Evolutionary conservation across 53 echinoderm and acorn worm species (phyloP), one percentile per base, ranked within the genome.

Genomic region (Antedon mediterranea): DNA sequence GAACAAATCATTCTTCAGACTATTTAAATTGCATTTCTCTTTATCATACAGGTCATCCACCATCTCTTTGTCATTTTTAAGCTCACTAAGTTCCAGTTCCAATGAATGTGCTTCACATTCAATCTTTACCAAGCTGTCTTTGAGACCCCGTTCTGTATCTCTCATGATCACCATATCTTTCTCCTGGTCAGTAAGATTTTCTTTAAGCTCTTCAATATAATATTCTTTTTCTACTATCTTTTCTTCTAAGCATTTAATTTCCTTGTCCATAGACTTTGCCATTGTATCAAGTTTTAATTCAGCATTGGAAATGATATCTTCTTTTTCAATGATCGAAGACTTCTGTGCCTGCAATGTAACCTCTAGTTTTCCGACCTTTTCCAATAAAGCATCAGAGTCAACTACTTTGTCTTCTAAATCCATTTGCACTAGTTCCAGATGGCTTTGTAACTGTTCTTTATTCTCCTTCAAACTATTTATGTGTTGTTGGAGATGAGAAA

Each of bases 401-500:
- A 71, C 81, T 34, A 88, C 93, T 71, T 89, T 93, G 73, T 93
- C 89, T 72, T 89, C 93, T 13, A 93, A 80, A 76, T 88, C 93
- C 89, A 90, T 93, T 79, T 93, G 84, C 32, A 93, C 79, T 26
- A 90, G 77, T 28, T 93, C 93, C 32, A 90, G 76, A 28, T 81
- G 85, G 71, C 88, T 82, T 71, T 84, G 86, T 80, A 93, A 77
- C 30, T 82, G 82, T 71, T 89, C 86, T 29, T 87, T 84, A 28
- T 91, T 87, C 28, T 91, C 85, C 28, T 32, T 83, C 29, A 81
- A 44, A 9, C 32, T 31, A 43, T 85, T 79, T 30, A 83, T 31
- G 28, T 77, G 82, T 30, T 82, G 82, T 43, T 74, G 83, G 27
- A 81, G 73, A 71, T 84, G 72, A 70, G 34, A 20, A 0, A 90